A percentile compares a stretch with the other conserved stretches of the same genome.
Conservation (phyloP, 2,888 invertebrate genomes). For the Tenthredo mesomela region DNA sequence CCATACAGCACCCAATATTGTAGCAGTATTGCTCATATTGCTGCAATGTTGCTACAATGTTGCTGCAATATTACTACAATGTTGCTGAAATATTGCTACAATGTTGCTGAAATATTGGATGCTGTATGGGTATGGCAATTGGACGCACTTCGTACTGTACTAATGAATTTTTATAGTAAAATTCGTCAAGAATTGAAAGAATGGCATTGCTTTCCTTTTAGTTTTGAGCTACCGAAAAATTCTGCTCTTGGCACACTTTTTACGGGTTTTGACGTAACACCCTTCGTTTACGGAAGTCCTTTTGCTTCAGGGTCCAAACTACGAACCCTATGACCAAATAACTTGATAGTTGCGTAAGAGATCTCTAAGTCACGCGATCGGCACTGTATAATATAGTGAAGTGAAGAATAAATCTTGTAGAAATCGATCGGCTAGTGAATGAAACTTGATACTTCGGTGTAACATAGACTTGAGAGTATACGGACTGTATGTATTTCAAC, state of each 20-base stretch:
- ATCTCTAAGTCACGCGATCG: conserved; percentile 30
- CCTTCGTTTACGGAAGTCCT: neutral
- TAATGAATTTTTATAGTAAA: neutral
- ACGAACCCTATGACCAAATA: neutral
- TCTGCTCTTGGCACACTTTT: neutral
- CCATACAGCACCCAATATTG: too few relatives aligned
- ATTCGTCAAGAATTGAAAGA: neutral
- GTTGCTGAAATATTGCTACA: too few relatives aligned
- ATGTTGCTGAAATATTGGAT: too few relatives aligned
- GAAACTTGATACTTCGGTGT: conserved; percentile 28
- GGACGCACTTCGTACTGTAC: neutral
- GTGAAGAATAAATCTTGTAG: conserved; percentile 47
- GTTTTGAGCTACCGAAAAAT: neutral
- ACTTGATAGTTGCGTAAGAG: neutral
- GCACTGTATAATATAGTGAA: neutral
- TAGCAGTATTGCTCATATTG: too few relatives aligned
- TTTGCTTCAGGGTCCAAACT: neutral
- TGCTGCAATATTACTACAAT: too few relatives aligned
- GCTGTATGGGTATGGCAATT: neutral
- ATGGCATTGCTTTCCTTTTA: neutral
- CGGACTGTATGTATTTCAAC: neutral
- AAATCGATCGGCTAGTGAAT: conserved; percentile 25
- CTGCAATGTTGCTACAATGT: too few relatives aligned
- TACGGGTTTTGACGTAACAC: neutral
- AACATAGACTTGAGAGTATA: conserved; percentile 20